Percentiles rank a stretch among this genome's conserved stretches.
Conservation (phyloP, 2,113 vertebrate species). For the Octodon degus region DNA sequence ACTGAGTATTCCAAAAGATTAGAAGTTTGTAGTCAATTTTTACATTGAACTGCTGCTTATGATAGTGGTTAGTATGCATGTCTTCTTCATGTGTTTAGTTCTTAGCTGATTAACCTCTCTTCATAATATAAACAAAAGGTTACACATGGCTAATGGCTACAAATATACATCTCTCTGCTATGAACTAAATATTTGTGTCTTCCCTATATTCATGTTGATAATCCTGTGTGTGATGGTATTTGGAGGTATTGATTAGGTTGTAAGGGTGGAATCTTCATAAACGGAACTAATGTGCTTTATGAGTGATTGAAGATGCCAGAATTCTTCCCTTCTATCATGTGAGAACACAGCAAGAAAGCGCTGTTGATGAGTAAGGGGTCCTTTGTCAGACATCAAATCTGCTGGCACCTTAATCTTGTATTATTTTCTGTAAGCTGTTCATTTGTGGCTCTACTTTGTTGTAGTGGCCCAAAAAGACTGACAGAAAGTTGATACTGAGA, state of each 20-base stretch:
- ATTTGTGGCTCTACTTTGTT: not conserved
- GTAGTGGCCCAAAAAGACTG: not conserved
- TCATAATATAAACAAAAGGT: not conserved
- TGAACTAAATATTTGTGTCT: not conserved
- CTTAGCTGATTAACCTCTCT: conserved; percentile 39
- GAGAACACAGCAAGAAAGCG: not conserved
- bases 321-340: not conserved
- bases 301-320: not conserved
- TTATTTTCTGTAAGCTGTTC: not conserved
- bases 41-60: not conserved
- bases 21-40: conserved; percentile 38
- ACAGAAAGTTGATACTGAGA: not conserved
- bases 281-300: not conserved
- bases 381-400: not conserved
- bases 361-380: not conserved
- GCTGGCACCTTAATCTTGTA: not conserved
- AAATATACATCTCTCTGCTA: not conserved
- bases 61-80: conserved; percentile 35
- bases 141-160: not conserved
- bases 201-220: not conserved
- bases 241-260: not conserved
- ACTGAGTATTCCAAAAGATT: conserved; percentile 36
- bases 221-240: not conserved
- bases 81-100: not conserved
- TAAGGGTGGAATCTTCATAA: not conserved